Evolutionary conservation across 2,113 vertebrate genomes (phyloP).

Genomic region (Marmota flaviventris): DNA sequence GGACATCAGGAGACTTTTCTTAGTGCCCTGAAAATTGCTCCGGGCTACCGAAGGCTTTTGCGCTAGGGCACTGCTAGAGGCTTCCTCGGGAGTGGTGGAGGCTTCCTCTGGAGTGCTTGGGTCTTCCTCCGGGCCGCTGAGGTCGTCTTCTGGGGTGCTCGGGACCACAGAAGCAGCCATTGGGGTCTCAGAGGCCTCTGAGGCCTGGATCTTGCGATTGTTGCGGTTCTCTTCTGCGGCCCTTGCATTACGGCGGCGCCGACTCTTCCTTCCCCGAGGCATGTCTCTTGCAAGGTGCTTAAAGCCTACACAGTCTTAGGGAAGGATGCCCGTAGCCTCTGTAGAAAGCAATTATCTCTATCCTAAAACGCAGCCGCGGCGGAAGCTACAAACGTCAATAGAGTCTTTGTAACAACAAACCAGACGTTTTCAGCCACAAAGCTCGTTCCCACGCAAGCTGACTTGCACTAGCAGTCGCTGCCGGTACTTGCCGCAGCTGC

Average conservation of each 20-base stretch:
- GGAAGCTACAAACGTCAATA: background rate
- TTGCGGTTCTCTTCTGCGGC: slow-evolving; percentile 78
- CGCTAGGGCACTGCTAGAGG: slow-evolving; percentile 47
- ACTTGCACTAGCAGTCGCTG: background rate
- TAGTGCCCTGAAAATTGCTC: slow-evolving; percentile 81
- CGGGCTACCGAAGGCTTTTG: slow-evolving; percentile 65
- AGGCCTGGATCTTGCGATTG: slow-evolving; percentile 75
- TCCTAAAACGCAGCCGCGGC: background rate
- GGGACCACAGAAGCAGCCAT: slow-evolving; percentile 31
- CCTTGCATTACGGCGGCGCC: slow-evolving; percentile 76
- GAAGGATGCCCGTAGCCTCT: background rate
- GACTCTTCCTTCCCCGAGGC: slow-evolving; percentile 78
- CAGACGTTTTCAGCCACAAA: background rate
- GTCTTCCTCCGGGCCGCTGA: slow-evolving; percentile 65
- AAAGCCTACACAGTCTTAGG: background rate
- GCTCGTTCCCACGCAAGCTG: background rate
- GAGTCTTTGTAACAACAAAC: slow-evolving; percentile 57
- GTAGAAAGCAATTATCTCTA: slow-evolving; percentile 1
- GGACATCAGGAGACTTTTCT: slow-evolving; percentile 82
- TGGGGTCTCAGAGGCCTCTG: slow-evolving; percentile 67
- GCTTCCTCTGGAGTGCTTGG: slow-evolving; percentile 56
- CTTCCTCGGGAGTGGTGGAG: slow-evolving; percentile 57
- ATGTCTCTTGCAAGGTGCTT: slow-evolving; percentile 44
- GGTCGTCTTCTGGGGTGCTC: slow-evolving; percentile 58
- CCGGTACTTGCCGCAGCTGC: background rate